Base-by-base conservation (phyloP, 92 coral and sea anemone genomes). In the Siderastrea radians region DNA sequence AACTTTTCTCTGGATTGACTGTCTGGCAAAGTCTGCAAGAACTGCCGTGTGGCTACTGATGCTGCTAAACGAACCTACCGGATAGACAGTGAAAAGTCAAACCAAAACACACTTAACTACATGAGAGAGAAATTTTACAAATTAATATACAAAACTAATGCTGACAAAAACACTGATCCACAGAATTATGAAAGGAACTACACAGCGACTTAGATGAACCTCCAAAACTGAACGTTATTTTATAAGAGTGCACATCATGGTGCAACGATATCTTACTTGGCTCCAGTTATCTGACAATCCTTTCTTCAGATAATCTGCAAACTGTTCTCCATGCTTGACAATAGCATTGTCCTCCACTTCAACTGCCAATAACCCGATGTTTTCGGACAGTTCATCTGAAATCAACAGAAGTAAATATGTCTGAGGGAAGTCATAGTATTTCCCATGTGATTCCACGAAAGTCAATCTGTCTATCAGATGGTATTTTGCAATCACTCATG, bases 201-300 rank as follows among this genome's bases (percentile, higher is more conserved):
- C 38, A 26, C 38, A 26, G 38, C 38, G 38, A 26, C 38, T 26
- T 26, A 26, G 38, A 26, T 26, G 38, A 26, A 26, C 38, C 38
- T 26, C 38, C 38, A 26, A 26, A 26, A 26, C 17, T 70, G 53
- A 70, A 70, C 10, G 3, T 70, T 12, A 6, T 44, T 12, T 45
- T 12, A 5, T 44, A 2, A 47, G 6, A n/a, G 9, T 15, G 44
- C 16, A 61, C 78, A 51, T 9, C 3, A n/a, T 1, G 38, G 61
- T 55, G 10, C 12, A n/a, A 3, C 3, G 5, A 2, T 43, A 17
- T 48, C 72, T 49, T 89, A 97, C 99, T 94, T 97, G 99, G 79
- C 99, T 97, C 99, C 99, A 97, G 82, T 97, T 97, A 72, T 97
- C 99, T 15, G 99, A 93, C 88, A 97, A 75, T 52, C 99, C 99